A percentile compares a stretch with the other conserved stretches of the same genome.
Evolutionary conservation across 2,113 vertebrate species (phyloP).

Genomic region (Falcunculus frontatus): DNA sequence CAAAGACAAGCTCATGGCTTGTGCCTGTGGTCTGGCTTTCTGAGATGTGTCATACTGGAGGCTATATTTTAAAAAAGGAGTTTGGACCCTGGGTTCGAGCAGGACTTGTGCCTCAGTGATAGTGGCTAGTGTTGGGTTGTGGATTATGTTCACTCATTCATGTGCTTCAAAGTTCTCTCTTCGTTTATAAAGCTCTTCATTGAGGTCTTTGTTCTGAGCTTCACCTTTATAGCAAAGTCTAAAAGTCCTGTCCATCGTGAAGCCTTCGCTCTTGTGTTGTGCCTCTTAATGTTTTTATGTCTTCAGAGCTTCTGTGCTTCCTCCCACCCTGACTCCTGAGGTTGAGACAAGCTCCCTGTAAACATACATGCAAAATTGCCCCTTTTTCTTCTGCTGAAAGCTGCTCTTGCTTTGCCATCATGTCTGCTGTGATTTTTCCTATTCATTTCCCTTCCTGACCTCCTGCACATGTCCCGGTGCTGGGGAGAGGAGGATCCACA

Average conservation of each 20-base stretch:
- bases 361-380: background rate
- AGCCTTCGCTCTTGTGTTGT: accelerated
- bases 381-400: background rate
- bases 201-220: background rate
- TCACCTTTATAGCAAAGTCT: background rate
- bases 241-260: background rate
- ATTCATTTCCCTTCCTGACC: background rate
- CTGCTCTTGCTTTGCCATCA: background rate
- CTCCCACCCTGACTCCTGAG: background rate
- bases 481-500: background rate
- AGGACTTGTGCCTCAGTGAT: background rate
- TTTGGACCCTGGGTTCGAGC: background rate
- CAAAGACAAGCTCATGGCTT: background rate
- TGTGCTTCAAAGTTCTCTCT: background rate
- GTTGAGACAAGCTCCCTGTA: background rate
- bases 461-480: accelerated
- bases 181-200: background rate
- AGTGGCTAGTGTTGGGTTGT: background rate
- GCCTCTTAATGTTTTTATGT: background rate
- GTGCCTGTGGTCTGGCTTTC: slow-evolving; percentile 8
- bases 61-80: background rate
- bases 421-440: background rate
- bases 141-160: background rate
- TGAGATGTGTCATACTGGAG: background rate
- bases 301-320: background rate